These are phyloP conservation scores for Neuroscelio doddi DNA, from an alignment of 2,888 invertebrate species.

Conservation along the genomic window DNA sequence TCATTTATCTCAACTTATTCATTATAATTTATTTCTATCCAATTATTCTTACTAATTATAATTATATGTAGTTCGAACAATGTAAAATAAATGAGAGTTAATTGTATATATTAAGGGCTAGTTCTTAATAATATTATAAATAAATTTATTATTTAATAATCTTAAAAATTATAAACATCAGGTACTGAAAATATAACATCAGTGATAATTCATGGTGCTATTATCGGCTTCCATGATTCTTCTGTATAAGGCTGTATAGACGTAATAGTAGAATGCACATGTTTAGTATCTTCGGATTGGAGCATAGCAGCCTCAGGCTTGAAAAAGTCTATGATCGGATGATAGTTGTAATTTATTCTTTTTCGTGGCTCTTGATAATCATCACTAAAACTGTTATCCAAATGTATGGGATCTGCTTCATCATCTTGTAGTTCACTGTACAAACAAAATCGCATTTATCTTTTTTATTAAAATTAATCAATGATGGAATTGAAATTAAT, in stretches of 20 bases:
- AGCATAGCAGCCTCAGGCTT: slow-evolving; percentile 72
- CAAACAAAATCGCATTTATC: neutral
- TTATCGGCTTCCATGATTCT: slow-evolving; percentile 69
- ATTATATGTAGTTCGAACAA: too few species aligned
- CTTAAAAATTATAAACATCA: slow-evolving; percentile 42
- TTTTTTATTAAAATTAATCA: neutral
- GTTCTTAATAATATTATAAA: slow-evolving; percentile 24
- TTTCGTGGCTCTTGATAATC: slow-evolving; percentile 70
- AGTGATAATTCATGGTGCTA: slow-evolving; percentile 52
- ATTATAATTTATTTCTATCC: slow-evolving; percentile 15
- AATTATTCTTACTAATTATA: too few species aligned
- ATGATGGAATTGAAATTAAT: neutral
- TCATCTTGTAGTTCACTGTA: slow-evolving; percentile 36
- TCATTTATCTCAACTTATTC: slow-evolving; percentile 5
- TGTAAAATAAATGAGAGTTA: too few species aligned
- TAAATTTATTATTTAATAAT: slow-evolving; percentile 30
- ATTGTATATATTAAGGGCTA: too few species aligned
- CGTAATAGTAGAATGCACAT: slow-evolving; percentile 32
- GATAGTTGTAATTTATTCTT: slow-evolving; percentile 86
- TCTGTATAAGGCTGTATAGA: slow-evolving; percentile 44
- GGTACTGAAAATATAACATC: slow-evolving; percentile 28
- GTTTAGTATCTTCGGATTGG: slow-evolving; percentile 53
- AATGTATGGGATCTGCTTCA: slow-evolving; percentile 22
- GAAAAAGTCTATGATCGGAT: slow-evolving; percentile 88
- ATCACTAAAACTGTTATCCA: slow-evolving; percentile 60